phyloP scores from a whole-genome alignment of 2,888 invertebrate genomes.

The Lasioglossum villosulum region DNA sequence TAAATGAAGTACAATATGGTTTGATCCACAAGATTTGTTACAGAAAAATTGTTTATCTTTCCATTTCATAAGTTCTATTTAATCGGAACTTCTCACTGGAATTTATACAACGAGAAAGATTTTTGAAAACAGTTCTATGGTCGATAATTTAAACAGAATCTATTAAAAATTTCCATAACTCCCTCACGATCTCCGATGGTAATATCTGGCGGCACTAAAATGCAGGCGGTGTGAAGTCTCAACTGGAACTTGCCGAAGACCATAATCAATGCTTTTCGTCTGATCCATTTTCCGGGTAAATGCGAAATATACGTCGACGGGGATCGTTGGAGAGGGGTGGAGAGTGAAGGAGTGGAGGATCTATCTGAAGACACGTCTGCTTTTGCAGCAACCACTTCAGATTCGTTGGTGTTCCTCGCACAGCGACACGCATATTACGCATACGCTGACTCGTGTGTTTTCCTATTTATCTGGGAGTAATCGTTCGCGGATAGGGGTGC shows the following conservation, averaged over 20 bases:
- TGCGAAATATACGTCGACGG: background rate
- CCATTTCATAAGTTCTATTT: too few relatives aligned
- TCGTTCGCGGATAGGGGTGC: background rate
- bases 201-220: background rate
- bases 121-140: background rate
- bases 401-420: constrained; percentile 40
- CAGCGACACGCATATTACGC: constrained; percentile 59
- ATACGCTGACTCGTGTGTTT: constrained; percentile 65
- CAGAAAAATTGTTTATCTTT: too few relatives aligned
- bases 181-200: background rate
- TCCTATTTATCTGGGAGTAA: constrained; percentile 54
- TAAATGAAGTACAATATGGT: too few relatives aligned
- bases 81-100: too few relatives aligned
- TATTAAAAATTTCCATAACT: background rate
- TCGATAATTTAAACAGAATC: background rate
- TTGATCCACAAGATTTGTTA: background rate
- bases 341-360: background rate
- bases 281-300: background rate
- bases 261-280: background rate
- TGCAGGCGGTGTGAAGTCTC: background rate
- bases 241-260: background rate
- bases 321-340: background rate
- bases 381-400: constrained; percentile 47
- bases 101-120: too few relatives aligned
- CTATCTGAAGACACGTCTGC: background rate